Conservation (phyloP, 2,888 invertebrate genomes). For the Eustalomyia histrio region DNA sequence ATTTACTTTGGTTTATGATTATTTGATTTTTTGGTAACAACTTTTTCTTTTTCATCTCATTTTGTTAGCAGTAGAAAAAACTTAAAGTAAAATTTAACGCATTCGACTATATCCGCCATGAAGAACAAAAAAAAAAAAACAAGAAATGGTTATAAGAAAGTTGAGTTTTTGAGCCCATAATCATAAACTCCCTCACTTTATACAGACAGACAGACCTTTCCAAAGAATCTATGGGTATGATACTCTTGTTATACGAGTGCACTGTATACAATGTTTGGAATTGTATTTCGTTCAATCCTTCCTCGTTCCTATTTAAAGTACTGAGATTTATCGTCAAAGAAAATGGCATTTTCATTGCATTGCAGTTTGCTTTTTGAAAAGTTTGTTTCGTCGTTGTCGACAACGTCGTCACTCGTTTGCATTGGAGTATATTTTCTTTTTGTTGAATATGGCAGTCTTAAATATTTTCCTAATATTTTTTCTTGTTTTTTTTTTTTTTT, state of each 20-base stretch:
- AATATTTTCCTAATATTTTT: conserved; percentile 29
- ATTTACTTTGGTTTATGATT: conserved; percentile 65
- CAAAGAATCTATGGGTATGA: conserved; percentile 17
- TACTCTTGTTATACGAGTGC: not conserved
- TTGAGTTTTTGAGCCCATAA: conserved; percentile 62
- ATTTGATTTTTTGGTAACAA: conserved; percentile 64
- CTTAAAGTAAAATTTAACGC: conserved; percentile 52
- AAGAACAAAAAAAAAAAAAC: conserved; percentile 35
- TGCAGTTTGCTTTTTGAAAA: conserved; percentile 62
- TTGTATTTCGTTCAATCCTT: conserved; percentile 30
- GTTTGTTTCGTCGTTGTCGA: conserved; percentile 53
- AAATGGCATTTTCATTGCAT: conserved; percentile 64
- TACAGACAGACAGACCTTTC: conserved; percentile 46
- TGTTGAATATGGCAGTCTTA: conserved; percentile 43
- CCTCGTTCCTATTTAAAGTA: conserved; percentile 41
- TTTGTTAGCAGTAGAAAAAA: conserved; percentile 28
- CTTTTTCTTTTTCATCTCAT: conserved; percentile 47
- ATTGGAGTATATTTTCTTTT: conserved; percentile 24
- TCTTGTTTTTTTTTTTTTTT: conserved; percentile 23
- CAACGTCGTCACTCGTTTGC: conserved; percentile 25
- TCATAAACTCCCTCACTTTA: conserved; percentile 62
- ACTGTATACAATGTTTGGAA: conserved; percentile 13
- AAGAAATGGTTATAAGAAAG: conserved; percentile 53
- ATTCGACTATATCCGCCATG: conserved; percentile 50
- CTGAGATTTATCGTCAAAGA: conserved; percentile 60